phyloP scores from a whole-genome alignment of 2,888 invertebrate genomes.

The Drosophila mimetica region DNA sequence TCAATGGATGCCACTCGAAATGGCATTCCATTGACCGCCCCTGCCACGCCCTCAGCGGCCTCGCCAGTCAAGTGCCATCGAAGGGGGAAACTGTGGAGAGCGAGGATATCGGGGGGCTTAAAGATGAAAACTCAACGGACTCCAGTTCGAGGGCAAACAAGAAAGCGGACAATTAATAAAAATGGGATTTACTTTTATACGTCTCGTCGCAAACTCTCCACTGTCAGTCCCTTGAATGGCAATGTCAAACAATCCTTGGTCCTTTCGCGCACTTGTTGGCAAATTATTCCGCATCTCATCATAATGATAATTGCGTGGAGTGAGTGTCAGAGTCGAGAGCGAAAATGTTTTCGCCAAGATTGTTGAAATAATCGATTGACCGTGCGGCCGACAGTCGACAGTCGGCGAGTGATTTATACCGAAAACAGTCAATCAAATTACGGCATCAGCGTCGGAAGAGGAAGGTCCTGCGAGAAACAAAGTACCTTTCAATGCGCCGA shows the following conservation, averaged over 20 bases:
- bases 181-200: constrained; percentile 64
- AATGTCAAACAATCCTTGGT: constrained; percentile 41
- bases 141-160: constrained; percentile 33
- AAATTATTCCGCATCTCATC: constrained; percentile 58
- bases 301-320: constrained; percentile 52
- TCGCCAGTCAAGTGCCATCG: constrained; percentile 60
- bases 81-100: neutral
- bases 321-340: constrained; percentile 27
- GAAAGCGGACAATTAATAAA: constrained; percentile 67
- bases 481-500: constrained; percentile 23
- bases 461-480: constrained; percentile 6
- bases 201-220: constrained; percentile 23
- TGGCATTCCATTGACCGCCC: constrained; percentile 30
- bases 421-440: constrained; percentile 45
- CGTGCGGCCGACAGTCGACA: neutral
- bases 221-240: constrained; percentile 20
- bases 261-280: constrained; percentile 42
- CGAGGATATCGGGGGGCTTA: constrained; percentile 1
- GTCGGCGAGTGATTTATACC: constrained; percentile 38
- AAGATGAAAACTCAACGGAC: constrained; percentile 18
- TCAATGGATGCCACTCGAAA: constrained; percentile 59
- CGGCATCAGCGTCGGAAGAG: neutral
- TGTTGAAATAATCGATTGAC: constrained; percentile 49
- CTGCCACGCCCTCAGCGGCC: constrained; percentile 40
- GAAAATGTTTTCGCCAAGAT: constrained; percentile 42